Evolutionary conservation across 2,113 vertebrate genomes (phyloP).

Genomic region (Cyanoderma ruficeps): DNA sequence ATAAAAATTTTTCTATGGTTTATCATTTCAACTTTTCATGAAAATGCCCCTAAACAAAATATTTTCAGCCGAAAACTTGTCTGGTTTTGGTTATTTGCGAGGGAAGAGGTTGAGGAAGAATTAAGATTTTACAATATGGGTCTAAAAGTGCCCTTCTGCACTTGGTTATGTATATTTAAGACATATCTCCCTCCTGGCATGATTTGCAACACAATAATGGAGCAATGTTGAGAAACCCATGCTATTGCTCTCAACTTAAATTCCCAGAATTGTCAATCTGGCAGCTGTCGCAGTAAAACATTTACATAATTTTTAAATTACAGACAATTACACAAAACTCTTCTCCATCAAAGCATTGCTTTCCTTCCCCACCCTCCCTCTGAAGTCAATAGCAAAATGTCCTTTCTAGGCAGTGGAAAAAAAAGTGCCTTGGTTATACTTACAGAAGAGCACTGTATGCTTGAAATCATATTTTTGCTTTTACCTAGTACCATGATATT

Average conservation of each 20-base stretch:
- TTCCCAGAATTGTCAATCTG: slow-evolving; percentile 59
- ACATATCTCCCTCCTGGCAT: slow-evolving; percentile 53
- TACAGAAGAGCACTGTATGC: neutral
- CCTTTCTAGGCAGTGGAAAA: neutral
- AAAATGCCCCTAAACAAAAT: slow-evolving; percentile 1
- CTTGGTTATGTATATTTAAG: slow-evolving; percentile 54
- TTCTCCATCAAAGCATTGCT: slow-evolving; percentile 21
- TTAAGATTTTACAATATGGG: slow-evolving; percentile 45
- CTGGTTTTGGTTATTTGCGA: slow-evolving; percentile 45
- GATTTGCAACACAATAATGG: slow-evolving; percentile 34
- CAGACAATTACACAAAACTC: slow-evolving; percentile 16
- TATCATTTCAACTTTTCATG: neutral
- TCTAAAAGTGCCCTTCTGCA: slow-evolving; percentile 25
- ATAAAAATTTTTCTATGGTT: neutral
- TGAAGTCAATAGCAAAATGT: slow-evolving; percentile 20
- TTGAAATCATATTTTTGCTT: neutral
- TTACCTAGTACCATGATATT: neutral
- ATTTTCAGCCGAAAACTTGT: neutral
- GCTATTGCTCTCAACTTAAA: slow-evolving; percentile 12
- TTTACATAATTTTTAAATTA: slow-evolving; percentile 61
- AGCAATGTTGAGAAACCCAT: slow-evolving; percentile 19
- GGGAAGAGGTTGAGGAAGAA: slow-evolving; percentile 42
- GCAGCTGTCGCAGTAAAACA: slow-evolving; percentile 9
- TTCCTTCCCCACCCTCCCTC: slow-evolving; percentile 49
- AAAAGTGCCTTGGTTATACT: neutral